Percentiles rank a stretch among this genome's conserved stretches.
phyloP scores from a whole-genome alignment of 2,113 vertebrate genomes.

The Ailuropoda melanoleuca region DNA sequence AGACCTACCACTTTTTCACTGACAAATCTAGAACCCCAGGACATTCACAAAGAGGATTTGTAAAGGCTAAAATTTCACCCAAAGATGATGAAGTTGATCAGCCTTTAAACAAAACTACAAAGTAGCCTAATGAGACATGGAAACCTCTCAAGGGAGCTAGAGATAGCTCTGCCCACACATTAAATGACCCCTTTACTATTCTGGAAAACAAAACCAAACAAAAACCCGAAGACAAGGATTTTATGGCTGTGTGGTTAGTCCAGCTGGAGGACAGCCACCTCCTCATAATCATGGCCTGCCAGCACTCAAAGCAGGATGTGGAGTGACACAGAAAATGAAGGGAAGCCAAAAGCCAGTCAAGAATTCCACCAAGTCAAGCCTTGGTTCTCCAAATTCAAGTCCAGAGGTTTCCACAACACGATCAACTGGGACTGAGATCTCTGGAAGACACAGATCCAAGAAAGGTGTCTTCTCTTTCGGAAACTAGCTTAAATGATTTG shows the following conservation, averaged over 20 bases:
- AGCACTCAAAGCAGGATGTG: not conserved
- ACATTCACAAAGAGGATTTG: no score
- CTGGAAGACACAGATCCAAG: not conserved
- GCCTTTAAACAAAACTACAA: not conserved
- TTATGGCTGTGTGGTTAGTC: no score
- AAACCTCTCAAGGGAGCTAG: not conserved
- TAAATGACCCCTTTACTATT: not conserved
- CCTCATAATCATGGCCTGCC: fast-evolving
- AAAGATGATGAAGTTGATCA: not conserved
- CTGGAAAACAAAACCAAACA: no score
- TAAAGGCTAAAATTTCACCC: not conserved
- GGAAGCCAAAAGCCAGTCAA: not conserved
- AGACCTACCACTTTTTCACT: not conserved
- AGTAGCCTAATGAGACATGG: not conserved
- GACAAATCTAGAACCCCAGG: not conserved
- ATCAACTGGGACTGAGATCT: not conserved
- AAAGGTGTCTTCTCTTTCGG: not conserved
- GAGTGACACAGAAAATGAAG: not conserved
- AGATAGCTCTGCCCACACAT: not conserved
- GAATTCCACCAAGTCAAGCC: not conserved
- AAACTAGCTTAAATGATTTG: not conserved
- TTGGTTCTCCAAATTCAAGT: not conserved
- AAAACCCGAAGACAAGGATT: not conserved
- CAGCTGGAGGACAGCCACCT: not conserved
- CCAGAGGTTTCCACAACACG: not conserved